phyloP scores from a whole-genome alignment of 1,140 invertebrate genomes.

The Cydia amplana region DNA sequence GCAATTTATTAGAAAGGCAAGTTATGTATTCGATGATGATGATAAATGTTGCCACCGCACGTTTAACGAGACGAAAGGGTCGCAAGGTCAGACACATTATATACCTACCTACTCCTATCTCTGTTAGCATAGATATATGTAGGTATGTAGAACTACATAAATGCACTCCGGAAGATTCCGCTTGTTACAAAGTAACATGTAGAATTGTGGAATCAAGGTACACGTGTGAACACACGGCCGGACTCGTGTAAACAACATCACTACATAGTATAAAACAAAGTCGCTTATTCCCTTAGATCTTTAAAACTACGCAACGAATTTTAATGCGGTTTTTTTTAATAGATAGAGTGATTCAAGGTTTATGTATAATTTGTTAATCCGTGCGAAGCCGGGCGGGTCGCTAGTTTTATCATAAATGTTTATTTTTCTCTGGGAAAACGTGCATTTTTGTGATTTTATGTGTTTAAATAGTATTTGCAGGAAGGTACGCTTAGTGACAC shows the following conservation, averaged over 20 bases:
- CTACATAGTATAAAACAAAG: too few species aligned
- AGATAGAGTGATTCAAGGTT: too few species aligned
- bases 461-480: too few species aligned
- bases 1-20: neutral
- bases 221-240: neutral
- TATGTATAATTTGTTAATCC: too few species aligned
- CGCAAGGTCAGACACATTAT: neutral
- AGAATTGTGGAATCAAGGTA: neutral
- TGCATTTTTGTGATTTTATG: too few species aligned
- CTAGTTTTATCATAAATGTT: too few species aligned
- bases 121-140: neutral
- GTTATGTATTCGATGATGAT: neutral
- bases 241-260: neutral
- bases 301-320: too few species aligned
- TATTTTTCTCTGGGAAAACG: too few species aligned
- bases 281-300: too few species aligned
- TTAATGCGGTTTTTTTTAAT: too few species aligned
- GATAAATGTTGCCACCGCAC: neutral
- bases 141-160: neutral
- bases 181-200: neutral
- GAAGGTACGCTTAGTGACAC: too few species aligned
- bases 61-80: slow-evolving; percentile 12
- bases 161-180: neutral
- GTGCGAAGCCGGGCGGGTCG: too few species aligned
- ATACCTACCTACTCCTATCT: neutral